Percentiles rank a stretch among this genome's conserved stretches.
These are phyloP conservation scores for Rousettus madagascariensis DNA, from an alignment of 2,797 vertebrate species.

Conservation along the genomic window DNA sequence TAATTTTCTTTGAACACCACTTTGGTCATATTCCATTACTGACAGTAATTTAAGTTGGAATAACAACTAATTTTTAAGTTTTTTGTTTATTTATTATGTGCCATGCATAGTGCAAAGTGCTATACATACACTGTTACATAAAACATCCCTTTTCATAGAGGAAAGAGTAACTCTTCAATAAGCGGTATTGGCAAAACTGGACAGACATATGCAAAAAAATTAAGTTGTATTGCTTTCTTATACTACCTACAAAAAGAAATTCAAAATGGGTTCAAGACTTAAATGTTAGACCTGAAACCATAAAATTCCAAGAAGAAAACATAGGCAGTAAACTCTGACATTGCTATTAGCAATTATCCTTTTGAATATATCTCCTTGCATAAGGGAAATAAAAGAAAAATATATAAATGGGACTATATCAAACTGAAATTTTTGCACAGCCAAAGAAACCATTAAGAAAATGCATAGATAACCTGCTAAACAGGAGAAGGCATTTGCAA, in stretches of 20 bases:
- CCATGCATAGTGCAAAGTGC: neutral
- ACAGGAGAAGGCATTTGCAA: neutral
- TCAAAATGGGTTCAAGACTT: neutral
- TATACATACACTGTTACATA: neutral
- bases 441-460: neutral
- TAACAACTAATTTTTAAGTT: neutral
- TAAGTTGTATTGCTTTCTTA: neutral
- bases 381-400: neutral
- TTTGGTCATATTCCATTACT: neutral
- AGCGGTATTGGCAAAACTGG: neutral
- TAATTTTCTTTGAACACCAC: neutral
- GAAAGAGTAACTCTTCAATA: neutral
- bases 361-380: neutral
- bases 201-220: neutral
- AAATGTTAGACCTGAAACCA: neutral
- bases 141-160: neutral
- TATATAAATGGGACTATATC: neutral
- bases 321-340: neutral
- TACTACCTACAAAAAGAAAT: neutral
- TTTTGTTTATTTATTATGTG: neutral
- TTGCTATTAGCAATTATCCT: neutral
- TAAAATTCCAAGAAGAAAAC: neutral
- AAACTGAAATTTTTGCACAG: neutral
- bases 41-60: neutral
- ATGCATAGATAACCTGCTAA: neutral